A percentile compares a stretch with the other conserved stretches of the same genome.
These are phyloP conservation scores for Hiodon alosoides DNA, from an alignment of 2,113 vertebrate genomes.

Conservation along the genomic window DNA sequence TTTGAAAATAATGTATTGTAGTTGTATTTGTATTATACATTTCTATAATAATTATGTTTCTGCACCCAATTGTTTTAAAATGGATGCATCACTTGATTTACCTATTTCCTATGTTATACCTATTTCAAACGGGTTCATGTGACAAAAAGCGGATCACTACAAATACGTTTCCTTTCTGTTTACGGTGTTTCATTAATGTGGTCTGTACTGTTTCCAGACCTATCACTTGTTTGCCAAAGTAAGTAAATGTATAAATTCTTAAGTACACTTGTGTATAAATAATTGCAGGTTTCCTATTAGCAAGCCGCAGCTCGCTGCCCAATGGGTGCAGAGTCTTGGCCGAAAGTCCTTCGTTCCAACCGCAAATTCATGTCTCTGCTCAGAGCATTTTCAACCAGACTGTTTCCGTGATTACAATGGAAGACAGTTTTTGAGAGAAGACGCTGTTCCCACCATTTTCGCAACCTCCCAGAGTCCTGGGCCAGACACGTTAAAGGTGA, in stretches of 20 bases:
- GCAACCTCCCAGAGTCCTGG: conserved; percentile 27
- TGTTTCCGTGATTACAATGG: conserved; percentile 72
- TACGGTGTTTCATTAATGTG: too few relatives aligned
- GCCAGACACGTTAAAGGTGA: conserved; percentile 54
- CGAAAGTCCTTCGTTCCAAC: conserved; percentile 64
- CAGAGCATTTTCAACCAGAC: conserved; percentile 62
- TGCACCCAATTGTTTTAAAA: too few relatives aligned
- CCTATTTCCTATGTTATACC: too few relatives aligned
- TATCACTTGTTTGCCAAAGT: not conserved
- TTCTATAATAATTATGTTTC: too few relatives aligned
- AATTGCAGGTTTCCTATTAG: conserved; percentile 63
- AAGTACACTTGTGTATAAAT: not conserved
- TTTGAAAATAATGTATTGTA: too few relatives aligned
- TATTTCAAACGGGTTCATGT: too few relatives aligned
- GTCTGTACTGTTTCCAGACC: not conserved
- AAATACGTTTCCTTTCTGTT: too few relatives aligned
- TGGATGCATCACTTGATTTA: too few relatives aligned
- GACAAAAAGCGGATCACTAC: too few relatives aligned
- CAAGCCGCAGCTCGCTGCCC: conserved; percentile 60
- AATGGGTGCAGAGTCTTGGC: conserved; percentile 66
- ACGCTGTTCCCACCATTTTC: conserved; percentile 67
- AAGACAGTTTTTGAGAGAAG: conserved; percentile 70
- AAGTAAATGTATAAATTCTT: not conserved
- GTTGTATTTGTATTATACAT: too few relatives aligned
- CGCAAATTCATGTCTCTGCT: conserved; percentile 67